Conservation (phyloP, 2,113 vertebrate genomes). For the Eulemur rufifrons region DNA sequence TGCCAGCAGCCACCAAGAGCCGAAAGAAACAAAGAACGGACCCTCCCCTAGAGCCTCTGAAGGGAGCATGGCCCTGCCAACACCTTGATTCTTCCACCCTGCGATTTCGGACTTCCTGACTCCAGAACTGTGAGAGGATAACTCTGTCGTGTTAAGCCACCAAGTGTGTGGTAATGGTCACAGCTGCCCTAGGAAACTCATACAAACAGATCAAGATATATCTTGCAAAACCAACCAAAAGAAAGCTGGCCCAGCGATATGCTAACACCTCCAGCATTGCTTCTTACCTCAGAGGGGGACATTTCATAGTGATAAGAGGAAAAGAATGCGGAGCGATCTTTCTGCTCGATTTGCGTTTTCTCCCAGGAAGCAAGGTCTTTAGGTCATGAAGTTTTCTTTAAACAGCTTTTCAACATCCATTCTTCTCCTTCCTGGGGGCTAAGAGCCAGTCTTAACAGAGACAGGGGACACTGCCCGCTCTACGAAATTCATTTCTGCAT, state of each 20-base stretch:
- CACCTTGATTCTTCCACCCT: background rate
- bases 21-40: too few relatives aligned
- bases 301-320: background rate
- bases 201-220: background rate
- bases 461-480: background rate
- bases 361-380: background rate
- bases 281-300: background rate
- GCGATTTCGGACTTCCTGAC: background rate
- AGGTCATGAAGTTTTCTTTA: background rate
- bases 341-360: background rate
- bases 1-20: too few relatives aligned
- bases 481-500: background rate
- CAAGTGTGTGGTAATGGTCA: background rate
- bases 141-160: background rate
- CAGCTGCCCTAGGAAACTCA: background rate
- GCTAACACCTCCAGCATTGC: too few relatives aligned
- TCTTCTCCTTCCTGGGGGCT: background rate
- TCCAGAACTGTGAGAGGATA: background rate
- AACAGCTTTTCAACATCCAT: background rate
- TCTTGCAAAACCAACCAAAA: background rate
- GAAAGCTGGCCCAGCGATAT: background rate
- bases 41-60: background rate
- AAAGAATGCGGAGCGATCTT: background rate
- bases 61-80: too few relatives aligned
- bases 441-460: background rate